phyloP scores from a whole-genome alignment of 2,888 invertebrate species.

The Pseudeuparius sepicola region DNA sequence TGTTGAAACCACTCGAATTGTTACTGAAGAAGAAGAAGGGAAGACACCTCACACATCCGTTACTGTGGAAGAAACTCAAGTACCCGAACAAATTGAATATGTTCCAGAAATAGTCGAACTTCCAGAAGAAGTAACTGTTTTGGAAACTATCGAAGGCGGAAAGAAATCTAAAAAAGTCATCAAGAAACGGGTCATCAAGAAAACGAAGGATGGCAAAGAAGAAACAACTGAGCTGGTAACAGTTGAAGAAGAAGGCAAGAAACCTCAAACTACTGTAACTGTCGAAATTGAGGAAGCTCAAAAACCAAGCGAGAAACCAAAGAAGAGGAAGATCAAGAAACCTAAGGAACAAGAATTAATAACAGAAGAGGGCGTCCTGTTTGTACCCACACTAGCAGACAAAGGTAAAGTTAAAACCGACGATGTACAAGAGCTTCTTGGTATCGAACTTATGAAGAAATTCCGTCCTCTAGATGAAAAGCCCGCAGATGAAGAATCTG shows the following conservation, averaged over 20 bases:
- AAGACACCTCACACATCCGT: constrained; percentile 38
- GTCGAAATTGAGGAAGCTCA: constrained; percentile 26
- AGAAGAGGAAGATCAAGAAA: constrained; percentile 21
- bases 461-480: constrained; percentile 20
- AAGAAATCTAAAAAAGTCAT: constrained; percentile 28
- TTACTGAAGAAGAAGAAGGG: constrained; percentile 39
- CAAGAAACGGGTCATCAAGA: constrained; percentile 30
- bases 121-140: constrained; percentile 26
- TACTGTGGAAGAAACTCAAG: constrained; percentile 35
- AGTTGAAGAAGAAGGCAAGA: constrained; percentile 33
- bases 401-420: constrained; percentile 20
- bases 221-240: constrained; percentile 33
- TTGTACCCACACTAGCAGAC: constrained; percentile 31
- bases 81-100: constrained; percentile 19
- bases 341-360: constrained; percentile 26
- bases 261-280: constrained; percentile 29
- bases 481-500: constrained; percentile 14
- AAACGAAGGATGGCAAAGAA: constrained; percentile 27
- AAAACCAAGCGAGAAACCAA: constrained; percentile 22
- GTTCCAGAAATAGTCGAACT: constrained; percentile 25
- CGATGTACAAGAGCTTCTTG: constrained; percentile 30
- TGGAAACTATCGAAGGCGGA: constrained; percentile 25
- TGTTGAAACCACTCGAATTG: constrained; percentile 37
- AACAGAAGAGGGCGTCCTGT: constrained; percentile 26
- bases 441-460: constrained; percentile 32